Conservation (phyloP, 2,888 invertebrate genomes). For the Microlaimidae sp. region DNA sequence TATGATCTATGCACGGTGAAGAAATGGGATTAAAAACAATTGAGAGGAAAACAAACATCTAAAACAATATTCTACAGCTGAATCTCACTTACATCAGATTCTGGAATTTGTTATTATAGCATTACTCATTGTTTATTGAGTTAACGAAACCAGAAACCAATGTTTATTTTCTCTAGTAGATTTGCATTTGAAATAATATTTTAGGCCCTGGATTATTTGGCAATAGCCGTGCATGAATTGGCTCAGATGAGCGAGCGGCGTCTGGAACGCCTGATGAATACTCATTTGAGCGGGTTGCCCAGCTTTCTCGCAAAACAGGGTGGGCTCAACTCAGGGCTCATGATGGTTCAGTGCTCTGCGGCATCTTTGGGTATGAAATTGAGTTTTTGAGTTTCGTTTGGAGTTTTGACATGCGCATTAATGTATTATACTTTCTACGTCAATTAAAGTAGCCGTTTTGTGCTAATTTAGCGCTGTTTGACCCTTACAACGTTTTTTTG, state of each 20-base stretch:
- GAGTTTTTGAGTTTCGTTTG: not conserved
- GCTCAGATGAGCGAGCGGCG: slow-evolving; percentile 51
- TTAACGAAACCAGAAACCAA: no score
- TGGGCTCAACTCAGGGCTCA: slow-evolving; percentile 53
- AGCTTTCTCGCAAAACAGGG: slow-evolving; percentile 50
- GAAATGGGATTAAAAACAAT: not conserved
- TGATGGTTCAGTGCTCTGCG: slow-evolving; percentile 52
- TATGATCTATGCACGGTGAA: no score
- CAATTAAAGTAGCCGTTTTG: no score
- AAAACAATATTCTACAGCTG: slow-evolving; percentile 4
- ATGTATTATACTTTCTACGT: no score
- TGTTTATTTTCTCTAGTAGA: no score
- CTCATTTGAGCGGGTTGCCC: slow-evolving; percentile 49
- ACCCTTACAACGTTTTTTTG: no score
- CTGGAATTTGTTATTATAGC: no score
- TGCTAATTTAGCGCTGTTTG: no score
- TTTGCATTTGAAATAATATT: no score
- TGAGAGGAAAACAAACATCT: not conserved
- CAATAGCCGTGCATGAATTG: slow-evolving; percentile 50
- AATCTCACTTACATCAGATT: slow-evolving; percentile 12
- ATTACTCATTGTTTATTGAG: no score
- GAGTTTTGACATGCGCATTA: no score
- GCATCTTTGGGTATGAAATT: slow-evolving; percentile 47
- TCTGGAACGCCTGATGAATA: slow-evolving; percentile 49
- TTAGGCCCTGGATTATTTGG: slow-evolving; percentile 48